These are phyloP conservation scores for Aleadryas rufinucha DNA, from an alignment of 2,113 vertebrate species.

Conservation along the genomic window DNA sequence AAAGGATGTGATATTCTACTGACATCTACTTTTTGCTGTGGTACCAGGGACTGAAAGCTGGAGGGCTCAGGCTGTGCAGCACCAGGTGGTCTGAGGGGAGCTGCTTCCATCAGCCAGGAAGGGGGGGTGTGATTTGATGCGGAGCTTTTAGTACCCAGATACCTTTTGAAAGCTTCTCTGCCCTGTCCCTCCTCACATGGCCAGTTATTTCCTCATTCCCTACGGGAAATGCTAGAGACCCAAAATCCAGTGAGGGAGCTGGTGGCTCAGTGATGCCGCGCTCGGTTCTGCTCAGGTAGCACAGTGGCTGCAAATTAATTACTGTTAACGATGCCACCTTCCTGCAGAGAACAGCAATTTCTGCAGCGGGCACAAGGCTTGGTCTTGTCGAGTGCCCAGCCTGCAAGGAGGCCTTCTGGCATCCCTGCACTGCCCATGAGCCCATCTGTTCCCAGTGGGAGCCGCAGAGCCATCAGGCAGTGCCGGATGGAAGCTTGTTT, in stretches of 20 bases:
- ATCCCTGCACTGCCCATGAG: neutral
- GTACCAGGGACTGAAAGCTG: neutral
- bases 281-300: neutral
- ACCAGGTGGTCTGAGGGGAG: neutral
- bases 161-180: neutral
- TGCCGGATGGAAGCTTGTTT: conserved; percentile 23
- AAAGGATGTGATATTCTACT: neutral
- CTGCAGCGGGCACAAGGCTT: conserved; percentile 1
- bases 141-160: neutral
- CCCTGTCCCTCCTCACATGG: neutral
- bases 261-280: neutral
- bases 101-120: neutral
- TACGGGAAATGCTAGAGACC: neutral
- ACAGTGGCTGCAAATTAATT: conserved; percentile 43
- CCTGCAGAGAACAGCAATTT: conserved; percentile 37
- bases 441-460: conserved; percentile 51
- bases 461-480: conserved; percentile 14
- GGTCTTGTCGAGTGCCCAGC: neutral
- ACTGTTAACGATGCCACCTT: conserved; percentile 28
- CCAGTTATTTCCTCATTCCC: neutral
- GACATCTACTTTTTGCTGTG: neutral
- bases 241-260: neutral
- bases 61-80: neutral
- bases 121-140: neutral
- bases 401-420: conserved; percentile 37